Evolutionary conservation across 30 jellyfish, hydroid and myxozoan species (phyloP).

Genomic region (Chrysaora quinquecirrha): DNA sequence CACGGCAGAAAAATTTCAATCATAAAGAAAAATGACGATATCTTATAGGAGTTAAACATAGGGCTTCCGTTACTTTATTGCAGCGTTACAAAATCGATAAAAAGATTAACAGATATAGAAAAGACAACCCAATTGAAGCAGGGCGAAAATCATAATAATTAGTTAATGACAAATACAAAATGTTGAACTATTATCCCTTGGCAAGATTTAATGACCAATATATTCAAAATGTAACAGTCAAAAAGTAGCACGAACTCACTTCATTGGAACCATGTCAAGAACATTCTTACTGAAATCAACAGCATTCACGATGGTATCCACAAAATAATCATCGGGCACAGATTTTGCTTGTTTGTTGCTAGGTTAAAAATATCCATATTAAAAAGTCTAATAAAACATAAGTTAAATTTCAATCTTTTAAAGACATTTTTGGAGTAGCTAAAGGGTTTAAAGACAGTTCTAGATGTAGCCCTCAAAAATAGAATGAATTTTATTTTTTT

Average conservation of each 20-base stretch:
- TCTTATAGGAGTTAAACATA: not conserved
- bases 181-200: not conserved
- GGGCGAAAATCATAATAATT: not conserved
- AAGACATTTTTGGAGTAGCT: too few relatives aligned
- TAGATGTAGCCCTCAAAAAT: too few relatives aligned
- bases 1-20: not conserved
- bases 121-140: not conserved
- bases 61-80: not conserved
- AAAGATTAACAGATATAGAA: too few relatives aligned
- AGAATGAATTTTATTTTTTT: too few relatives aligned
- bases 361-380: not conserved
- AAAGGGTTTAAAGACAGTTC: too few relatives aligned
- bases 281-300: not conserved
- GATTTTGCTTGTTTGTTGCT: not conserved
- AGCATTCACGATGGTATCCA: not conserved
- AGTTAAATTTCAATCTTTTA: too few relatives aligned
- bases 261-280: not conserved
- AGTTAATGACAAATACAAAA: not conserved
- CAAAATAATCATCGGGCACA: not conserved
- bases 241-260: not conserved
- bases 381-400: too few relatives aligned
- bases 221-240: not conserved
- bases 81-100: not conserved
- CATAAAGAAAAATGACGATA: not conserved
- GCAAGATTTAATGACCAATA: not conserved